Percentiles rank a stretch among this genome's conserved stretches.
phyloP scores from a whole-genome alignment of 1,140 invertebrate genomes.

The Pteromalus puparum region DNA sequence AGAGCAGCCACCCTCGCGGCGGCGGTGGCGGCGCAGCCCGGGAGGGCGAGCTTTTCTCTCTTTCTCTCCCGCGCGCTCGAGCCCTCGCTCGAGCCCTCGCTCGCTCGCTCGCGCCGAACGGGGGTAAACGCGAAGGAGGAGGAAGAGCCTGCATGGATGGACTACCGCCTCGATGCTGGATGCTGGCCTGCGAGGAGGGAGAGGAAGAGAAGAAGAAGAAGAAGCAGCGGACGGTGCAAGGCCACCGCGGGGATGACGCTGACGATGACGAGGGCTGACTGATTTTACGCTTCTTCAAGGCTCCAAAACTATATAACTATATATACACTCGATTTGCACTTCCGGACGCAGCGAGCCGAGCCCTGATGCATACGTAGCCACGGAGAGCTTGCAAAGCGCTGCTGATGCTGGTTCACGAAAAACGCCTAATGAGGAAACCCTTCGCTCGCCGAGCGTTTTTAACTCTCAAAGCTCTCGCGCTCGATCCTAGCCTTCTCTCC shows the following conservation, averaged over 20 bases:
- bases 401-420: not conserved
- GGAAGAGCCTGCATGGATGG: not conserved
- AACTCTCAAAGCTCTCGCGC: not conserved
- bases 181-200: conserved; percentile 55
- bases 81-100: no score
- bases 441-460: not conserved
- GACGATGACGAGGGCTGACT: not conserved
- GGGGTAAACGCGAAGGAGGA: not conserved
- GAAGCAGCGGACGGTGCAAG: not conserved
- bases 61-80: no score
- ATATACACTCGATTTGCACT: no score
- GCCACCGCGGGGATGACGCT: not conserved
- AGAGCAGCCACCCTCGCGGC: conserved; percentile 52
- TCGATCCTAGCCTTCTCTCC: not conserved
- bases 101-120: not conserved
- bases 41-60: no score
- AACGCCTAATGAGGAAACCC: conserved; percentile 10
- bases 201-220: not conserved
- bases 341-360: no score
- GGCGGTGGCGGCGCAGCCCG: conserved; percentile 47
- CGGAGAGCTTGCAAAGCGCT: not conserved
- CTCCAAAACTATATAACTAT: no score
- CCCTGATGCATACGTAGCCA: not conserved
- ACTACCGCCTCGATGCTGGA: not conserved
- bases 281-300: no score